Evolutionary conservation across 2,888 invertebrate genomes (phyloP).

Genomic region (Drosophila mayaguana): DNA sequence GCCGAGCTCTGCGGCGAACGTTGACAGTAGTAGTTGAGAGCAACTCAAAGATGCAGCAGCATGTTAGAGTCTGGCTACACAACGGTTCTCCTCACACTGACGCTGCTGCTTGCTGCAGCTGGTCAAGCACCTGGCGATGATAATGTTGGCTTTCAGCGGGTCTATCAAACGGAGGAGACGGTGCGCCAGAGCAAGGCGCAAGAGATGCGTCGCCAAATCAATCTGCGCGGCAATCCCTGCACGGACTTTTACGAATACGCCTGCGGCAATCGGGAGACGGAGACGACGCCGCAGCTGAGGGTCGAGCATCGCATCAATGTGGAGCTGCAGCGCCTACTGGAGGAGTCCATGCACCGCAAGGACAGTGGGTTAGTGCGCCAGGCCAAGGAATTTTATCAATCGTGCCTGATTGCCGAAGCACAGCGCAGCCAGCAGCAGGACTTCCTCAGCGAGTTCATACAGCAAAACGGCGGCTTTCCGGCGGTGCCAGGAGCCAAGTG

Average conservation of each 20-base stretch:
- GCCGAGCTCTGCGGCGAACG: not conserved
- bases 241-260: conserved; percentile 83
- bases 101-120: conserved; percentile 4
- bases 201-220: conserved; percentile 74
- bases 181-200: conserved; percentile 65
- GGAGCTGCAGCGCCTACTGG: conserved; percentile 68
- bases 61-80: conserved; percentile 44
- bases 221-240: conserved; percentile 77
- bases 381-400: conserved; percentile 82
- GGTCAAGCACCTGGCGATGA: conserved; percentile 14
- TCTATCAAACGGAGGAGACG: conserved; percentile 67
- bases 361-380: conserved; percentile 70
- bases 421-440: conserved; percentile 63
- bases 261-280: conserved; percentile 78
- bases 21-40: conserved; percentile 55
- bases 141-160: conserved; percentile 45
- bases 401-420: conserved; percentile 68
- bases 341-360: conserved; percentile 64
- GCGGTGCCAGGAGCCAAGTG: conserved; percentile 80
- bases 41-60: conserved; percentile 52
- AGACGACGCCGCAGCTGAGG: conserved; percentile 41
- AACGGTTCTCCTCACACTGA: conserved; percentile 17
- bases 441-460: conserved; percentile 76
- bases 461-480: conserved; percentile 81
- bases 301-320: conserved; percentile 56